Base-by-base conservation (phyloP, 1,140 invertebrate genomes). In the Aphidius gifuensis region DNA sequence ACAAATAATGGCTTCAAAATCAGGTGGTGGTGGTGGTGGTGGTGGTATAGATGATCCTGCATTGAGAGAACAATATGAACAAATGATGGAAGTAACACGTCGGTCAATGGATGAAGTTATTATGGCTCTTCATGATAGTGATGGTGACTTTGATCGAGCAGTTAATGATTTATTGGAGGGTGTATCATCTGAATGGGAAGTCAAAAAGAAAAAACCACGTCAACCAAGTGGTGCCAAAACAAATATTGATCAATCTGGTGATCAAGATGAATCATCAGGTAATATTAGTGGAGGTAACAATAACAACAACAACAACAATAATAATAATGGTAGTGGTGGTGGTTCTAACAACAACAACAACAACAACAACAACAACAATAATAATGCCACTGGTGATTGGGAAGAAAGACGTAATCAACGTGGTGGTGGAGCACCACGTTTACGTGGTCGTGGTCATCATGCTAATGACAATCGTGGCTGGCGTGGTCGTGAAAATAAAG, bases 161-260 rank as follows among this genome's bases (percentile, higher is more conserved):
- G 86, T 88, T 49, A 87, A 88, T 65, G 88, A 90, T 82, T 83
- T 93, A 39, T 80, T 91, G n/a, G 91, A 93, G 70, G 86, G 87
- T 23, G 83, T 80, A 0, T 74, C 72, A 61, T 66, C 78, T n/a
- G 78, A 80, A 58, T 80, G 80, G 80, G 79, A 80, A 62, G 87
- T 91, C 38, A 94, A 93, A 79, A 94, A 94, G 82, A 93, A 92
- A 82, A 95, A 93, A 82, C 89, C 86, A 73, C 84, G 87, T 66
- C 84, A 87, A 68, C 80, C 84, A 44, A 80, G 81, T 67, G 76
- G 74, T 64, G 82, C 69, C 61, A 83, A 77, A 73, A 79, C 74
- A 63, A 77, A 72, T 47, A 72, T 73, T 7, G 78, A 80, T 67
- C 71, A 73, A 43, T 62, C 72, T 7, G 65, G 64, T 53, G 70